Conservation (phyloP, 2,113 vertebrate species). For the Lepisosteus osseus region DNA sequence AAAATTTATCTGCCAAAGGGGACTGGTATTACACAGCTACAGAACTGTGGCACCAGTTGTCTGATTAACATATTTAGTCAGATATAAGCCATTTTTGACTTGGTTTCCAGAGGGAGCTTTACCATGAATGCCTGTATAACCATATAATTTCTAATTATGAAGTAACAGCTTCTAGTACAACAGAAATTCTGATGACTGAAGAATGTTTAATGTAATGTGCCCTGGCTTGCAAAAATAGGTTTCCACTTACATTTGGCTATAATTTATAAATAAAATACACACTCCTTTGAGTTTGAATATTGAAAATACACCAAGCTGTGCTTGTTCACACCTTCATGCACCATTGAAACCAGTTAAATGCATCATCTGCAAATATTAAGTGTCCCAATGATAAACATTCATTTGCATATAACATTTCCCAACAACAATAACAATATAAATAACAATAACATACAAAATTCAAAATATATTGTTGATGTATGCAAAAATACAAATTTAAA, state of each 20-base stretch:
- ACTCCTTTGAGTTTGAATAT: too few species aligned
- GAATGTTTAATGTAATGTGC: slow-evolving; percentile 9
- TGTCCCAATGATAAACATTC: too few species aligned
- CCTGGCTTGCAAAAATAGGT: background rate
- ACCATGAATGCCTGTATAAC: slow-evolving; percentile 8
- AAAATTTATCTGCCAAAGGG: slow-evolving; percentile 83
- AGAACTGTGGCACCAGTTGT: slow-evolving; percentile 72
- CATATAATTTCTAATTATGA: slow-evolving; percentile 2
- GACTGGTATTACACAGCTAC: slow-evolving; percentile 78
- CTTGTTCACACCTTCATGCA: too few species aligned
- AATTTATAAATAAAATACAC: background rate
- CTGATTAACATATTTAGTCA: slow-evolving; percentile 82
- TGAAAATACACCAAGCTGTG: too few species aligned
- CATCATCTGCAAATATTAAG: too few species aligned
- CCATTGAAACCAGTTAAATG: too few species aligned
- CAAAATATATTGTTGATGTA: too few species aligned
- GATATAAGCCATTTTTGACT: slow-evolving; percentile 74
- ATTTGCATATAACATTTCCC: too few species aligned
- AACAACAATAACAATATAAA: too few species aligned
- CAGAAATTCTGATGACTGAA: slow-evolving; percentile 1
- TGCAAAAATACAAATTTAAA: too few species aligned
- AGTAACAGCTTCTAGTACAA: slow-evolving; percentile 1
- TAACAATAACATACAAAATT: too few species aligned
- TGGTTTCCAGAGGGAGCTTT: slow-evolving; percentile 45
- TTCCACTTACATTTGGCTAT: background rate